phyloP scores from a whole-genome alignment of 2,888 invertebrate genomes.

The Muscina levida region DNA sequence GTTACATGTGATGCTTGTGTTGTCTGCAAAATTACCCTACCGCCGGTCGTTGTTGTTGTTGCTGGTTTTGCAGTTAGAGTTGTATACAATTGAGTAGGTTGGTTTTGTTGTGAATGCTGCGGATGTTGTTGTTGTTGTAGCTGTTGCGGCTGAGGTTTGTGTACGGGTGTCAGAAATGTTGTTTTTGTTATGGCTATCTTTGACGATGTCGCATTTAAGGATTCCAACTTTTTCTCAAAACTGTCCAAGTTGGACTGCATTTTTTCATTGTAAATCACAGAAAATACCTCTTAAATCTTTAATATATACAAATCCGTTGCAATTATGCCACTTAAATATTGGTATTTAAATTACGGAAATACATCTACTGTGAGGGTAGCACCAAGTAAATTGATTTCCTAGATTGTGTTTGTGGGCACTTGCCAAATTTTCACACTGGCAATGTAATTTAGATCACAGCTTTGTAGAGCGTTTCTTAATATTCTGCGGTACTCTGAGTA shows the following conservation, averaged over 20 bases:
- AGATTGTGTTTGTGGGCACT: neutral
- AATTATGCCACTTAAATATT: neutral
- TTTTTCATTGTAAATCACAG: constrained; percentile 42
- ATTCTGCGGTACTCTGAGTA: too few species aligned
- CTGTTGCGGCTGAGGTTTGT: constrained; percentile 34
- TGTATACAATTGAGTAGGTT: constrained; percentile 53
- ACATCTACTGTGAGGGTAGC: constrained; percentile 11
- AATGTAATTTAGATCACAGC: too few species aligned
- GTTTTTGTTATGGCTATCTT: constrained; percentile 60
- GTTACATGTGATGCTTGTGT: neutral
- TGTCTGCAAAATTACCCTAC: neutral
- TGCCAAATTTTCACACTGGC: neutral
- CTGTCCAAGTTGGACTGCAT: constrained; percentile 53
- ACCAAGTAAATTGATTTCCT: neutral
- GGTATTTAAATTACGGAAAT: too few species aligned
- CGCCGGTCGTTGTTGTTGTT: constrained; percentile 32
- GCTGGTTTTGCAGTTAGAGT: constrained; percentile 58
- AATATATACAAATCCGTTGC: neutral
- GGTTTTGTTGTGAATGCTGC: constrained; percentile 25
- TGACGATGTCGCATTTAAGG: constrained; percentile 44
- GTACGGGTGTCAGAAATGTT: constrained; percentile 62
- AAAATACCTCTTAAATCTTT: constrained; percentile 22
- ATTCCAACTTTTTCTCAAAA: constrained; percentile 39
- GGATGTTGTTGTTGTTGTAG: constrained; percentile 29
- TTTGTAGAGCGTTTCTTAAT: too few species aligned